Conservation (phyloP, 2,797 vertebrate species). For the Rhincodon typus region DNA sequence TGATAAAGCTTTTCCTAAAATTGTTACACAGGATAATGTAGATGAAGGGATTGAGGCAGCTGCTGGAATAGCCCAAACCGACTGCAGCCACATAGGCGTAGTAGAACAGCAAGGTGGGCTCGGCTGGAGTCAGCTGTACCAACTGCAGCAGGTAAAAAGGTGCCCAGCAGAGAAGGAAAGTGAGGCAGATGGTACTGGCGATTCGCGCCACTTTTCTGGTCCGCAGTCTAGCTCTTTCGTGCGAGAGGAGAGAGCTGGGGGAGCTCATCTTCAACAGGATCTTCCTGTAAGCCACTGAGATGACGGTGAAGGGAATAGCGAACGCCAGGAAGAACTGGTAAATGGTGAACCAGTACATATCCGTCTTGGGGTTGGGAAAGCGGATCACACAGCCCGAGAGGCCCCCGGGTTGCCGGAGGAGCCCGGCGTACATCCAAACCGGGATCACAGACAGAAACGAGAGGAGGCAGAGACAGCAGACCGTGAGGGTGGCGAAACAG, state of each 20-base stretch:
- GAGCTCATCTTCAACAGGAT: constrained; percentile 77
- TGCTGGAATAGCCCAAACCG: constrained; percentile 75
- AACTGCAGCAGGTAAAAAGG: constrained; percentile 75
- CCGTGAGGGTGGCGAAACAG: constrained; percentile 55
- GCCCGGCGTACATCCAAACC: constrained; percentile 73
- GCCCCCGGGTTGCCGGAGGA: constrained; percentile 68
- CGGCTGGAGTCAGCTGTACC: constrained; percentile 63
- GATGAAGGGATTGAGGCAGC: constrained; percentile 77
- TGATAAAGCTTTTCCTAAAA: not conserved
- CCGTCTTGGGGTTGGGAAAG: constrained; percentile 63
- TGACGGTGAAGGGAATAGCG: constrained; percentile 64
- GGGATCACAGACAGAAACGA: constrained; percentile 72
- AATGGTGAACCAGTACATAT: constrained; percentile 76
- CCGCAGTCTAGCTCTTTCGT: constrained; percentile 61
- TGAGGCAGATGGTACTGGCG: constrained; percentile 74
- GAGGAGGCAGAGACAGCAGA: constrained; percentile 67
- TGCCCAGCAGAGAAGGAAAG: constrained; percentile 76
- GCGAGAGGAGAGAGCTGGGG: constrained; percentile 66
- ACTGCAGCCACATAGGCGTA: constrained; percentile 75
- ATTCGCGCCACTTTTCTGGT: constrained; percentile 71
- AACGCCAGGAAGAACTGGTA: constrained; percentile 78
- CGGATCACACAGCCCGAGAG: constrained; percentile 67
- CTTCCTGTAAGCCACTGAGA: constrained; percentile 70
- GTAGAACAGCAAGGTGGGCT: constrained; percentile 64
- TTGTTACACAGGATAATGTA: constrained; percentile 71